These are phyloP conservation scores for Porites lutea DNA, from an alignment of 64 coral and sea anemone genomes.

Conservation along the genomic window DNA sequence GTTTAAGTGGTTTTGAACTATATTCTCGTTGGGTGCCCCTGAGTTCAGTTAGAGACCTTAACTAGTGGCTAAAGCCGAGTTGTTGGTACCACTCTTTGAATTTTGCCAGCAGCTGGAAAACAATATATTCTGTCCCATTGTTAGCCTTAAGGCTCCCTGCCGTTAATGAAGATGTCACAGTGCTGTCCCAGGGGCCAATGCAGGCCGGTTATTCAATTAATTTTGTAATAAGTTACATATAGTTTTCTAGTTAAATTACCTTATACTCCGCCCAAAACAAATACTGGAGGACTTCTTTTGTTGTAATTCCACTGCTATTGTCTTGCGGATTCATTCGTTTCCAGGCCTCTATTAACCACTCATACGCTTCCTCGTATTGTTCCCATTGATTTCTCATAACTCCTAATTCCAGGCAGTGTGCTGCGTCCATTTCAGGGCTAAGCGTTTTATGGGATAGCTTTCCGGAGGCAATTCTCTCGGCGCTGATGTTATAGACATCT, in stretches of 20 bases:
- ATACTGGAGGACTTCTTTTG: conserved; percentile 74
- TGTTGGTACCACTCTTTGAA: no score
- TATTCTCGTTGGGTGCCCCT: no score
- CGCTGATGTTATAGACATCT: conserved; percentile 86
- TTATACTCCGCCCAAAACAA: conserved; percentile 95
- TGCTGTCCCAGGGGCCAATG: no score
- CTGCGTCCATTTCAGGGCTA: conserved; percentile 67
- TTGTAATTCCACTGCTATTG: conserved; percentile 60
- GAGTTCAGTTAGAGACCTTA: no score
- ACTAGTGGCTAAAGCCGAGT: no score
- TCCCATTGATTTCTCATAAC: conserved; percentile 66
- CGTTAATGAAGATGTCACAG: no score
- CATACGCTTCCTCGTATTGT: conserved; percentile 51
- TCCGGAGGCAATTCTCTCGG: conserved; percentile 70
- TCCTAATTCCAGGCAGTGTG: conserved; percentile 90
- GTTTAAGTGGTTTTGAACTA: no score
- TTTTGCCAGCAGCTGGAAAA: no score
- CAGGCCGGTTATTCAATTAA: no score
- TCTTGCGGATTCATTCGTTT: conserved; percentile 64
- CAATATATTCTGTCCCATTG: no score
- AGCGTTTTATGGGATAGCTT: conserved; percentile 67
- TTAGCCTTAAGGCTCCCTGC: no score
- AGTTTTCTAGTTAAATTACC: conserved; percentile 37
- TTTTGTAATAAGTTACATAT: neutral
- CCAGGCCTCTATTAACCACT: conserved; percentile 82